Evolutionary conservation across 2,113 vertebrate species (phyloP), one percentile per base, ranked within the genome.

Genomic region (Calidris pygmaea): DNA sequence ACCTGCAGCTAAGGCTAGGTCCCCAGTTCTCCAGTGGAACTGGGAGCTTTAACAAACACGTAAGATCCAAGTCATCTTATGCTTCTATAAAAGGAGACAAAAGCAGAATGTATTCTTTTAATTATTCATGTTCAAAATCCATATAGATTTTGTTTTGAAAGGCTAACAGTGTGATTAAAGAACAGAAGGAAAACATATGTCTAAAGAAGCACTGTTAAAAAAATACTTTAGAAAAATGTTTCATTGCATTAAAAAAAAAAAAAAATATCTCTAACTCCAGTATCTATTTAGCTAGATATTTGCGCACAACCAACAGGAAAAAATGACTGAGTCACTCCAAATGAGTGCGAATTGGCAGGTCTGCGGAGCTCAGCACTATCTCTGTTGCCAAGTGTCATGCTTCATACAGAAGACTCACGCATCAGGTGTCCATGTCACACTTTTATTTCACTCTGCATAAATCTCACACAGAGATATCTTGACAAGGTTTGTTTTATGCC

Each of bases 391-490:
- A 97, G 76, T 95, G 91, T 94, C 97, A 96, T 86, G 95, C 96
- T 96, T 97, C 92, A 96, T 96, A 93, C 87, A 91, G 95, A 96
- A 96, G 95, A 95, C 94, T 85, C 91, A 94, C 91, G 96, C 93
- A 91, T 98, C 89, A 95, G 95, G 94, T 96, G 91, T 95, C 93
- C 95, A 94, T 97, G 90, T 92, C 94, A 91, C 82, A 94, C 95
- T 97, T 98, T 95, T 95, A 96, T 82, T 95, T 93, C 92, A 65
- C 94, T 98, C 95, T 96, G 95, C 93, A 97, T 97, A 97, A 93
- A 97, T 97, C 96, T 97, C 96, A 94, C 62, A 94, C 77, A 75
- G 96, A 97, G 92, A 95, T 94, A 95, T 91, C 95, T 95, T 97
- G 94, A 96, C 94, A 96, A 94, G 95, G 96, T 95, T 96, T 97